A percentile compares a stretch with the other conserved stretches of the same genome.
phyloP scores from a whole-genome alignment of 2,113 vertebrate species.

The Gymnorhina tibicen region DNA sequence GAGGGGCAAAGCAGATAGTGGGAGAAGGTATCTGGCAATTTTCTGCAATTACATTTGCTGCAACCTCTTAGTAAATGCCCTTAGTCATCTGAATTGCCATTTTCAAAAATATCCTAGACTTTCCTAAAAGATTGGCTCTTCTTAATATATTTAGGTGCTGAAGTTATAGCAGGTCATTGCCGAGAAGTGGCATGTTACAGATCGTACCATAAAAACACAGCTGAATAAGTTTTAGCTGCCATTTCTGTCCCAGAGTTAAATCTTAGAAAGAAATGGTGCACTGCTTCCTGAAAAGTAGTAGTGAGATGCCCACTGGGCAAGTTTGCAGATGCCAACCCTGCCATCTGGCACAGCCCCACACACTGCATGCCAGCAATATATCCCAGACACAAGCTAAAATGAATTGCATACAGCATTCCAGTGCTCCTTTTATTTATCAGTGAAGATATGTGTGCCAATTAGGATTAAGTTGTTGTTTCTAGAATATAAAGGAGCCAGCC shows the following conservation, averaged over 20 bases:
- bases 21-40: neutral
- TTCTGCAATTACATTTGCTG: neutral
- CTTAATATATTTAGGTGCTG: neutral
- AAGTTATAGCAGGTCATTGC: neutral
- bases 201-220: neutral
- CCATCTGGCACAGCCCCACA: constrained; percentile 9
- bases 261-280: neutral
- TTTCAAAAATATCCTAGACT: neutral
- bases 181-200: neutral
- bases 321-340: constrained; percentile 24
- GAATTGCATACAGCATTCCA: neutral
- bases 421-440: constrained; percentile 20
- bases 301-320: neutral
- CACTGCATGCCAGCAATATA: neutral
- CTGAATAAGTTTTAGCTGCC: neutral
- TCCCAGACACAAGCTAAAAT: constrained; percentile 1
- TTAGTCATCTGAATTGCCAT: neutral
- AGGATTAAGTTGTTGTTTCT: constrained; percentile 7
- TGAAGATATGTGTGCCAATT: neutral
- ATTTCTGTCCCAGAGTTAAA: neutral
- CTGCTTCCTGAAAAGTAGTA: constrained; percentile 10
- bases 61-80: neutral
- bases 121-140: neutral
- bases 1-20: neutral
- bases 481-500: neutral